phyloP scores from a whole-genome alignment of 2,888 invertebrate species.

The Drosophila demipolita region DNA sequence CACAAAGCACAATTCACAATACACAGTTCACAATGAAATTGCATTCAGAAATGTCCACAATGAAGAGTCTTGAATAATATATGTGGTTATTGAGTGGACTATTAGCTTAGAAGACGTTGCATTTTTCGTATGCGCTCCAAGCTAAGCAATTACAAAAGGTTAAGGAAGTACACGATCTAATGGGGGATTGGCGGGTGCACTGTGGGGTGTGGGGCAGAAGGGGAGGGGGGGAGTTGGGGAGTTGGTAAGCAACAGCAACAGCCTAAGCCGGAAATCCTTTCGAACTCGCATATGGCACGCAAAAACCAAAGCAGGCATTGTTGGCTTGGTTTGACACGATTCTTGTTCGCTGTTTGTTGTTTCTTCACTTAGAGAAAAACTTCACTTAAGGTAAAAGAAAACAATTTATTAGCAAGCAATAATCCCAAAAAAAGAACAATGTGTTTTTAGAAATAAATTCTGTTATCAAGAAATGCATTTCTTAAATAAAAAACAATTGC shows the following conservation, averaged over 20 bases:
- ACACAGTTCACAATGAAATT: neutral
- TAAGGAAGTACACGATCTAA: conserved; percentile 17
- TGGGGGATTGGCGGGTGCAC: neutral
- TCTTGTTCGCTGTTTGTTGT: conserved; percentile 31
- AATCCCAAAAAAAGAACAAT: too few species aligned
- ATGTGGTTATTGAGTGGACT: conserved; percentile 48
- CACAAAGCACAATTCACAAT: neutral
- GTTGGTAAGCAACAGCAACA: conserved; percentile 56
- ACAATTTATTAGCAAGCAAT: too few species aligned
- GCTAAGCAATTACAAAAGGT: conserved; percentile 71
- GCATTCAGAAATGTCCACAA: conserved; percentile 31
- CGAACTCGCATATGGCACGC: conserved; percentile 77
- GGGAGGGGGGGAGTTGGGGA: conserved; percentile 23
- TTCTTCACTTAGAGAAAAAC: neutral
- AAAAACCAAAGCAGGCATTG: conserved; percentile 62
- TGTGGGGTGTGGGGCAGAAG: neutral
- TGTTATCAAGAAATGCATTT: too few species aligned
- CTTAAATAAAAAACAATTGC: neutral
- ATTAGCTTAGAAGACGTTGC: conserved; percentile 56
- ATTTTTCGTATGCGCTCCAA: conserved; percentile 45
- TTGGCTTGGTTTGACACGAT: conserved; percentile 26
- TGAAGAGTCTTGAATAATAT: conserved; percentile 52
- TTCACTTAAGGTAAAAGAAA: too few species aligned
- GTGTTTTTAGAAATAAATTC: too few species aligned
- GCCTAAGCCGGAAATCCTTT: conserved; percentile 78